Evolutionary conservation across 2,888 invertebrate genomes (phyloP).

Genomic region (Melanophora roralis): DNA sequence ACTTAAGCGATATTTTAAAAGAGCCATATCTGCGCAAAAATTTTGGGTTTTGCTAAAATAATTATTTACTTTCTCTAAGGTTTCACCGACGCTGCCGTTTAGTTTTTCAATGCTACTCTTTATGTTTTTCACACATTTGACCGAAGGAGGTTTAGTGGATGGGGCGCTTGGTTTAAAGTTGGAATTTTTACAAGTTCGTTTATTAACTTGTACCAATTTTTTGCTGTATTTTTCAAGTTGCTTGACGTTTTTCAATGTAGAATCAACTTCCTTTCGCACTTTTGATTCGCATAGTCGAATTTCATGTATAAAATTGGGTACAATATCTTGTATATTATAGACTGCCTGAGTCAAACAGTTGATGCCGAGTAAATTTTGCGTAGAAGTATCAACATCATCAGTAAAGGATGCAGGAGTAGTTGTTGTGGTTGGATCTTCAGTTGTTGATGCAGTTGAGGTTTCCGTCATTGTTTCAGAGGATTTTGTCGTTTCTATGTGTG

Average conservation of each 20-base stretch:
- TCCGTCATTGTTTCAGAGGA: neutral
- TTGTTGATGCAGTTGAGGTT: neutral
- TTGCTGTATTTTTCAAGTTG: neutral
- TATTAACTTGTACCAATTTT: neutral
- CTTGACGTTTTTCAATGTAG: neutral
- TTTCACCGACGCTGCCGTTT: neutral
- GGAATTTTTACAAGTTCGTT: slow-evolving; percentile 7
- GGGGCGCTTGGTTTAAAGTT: neutral
- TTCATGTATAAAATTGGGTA: slow-evolving; percentile 9
- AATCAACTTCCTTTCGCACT: neutral
- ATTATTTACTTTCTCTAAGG: neutral
- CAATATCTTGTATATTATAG: neutral
- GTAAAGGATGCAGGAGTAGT: neutral
- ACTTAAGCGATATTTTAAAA: neutral
- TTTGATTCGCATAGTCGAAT: slow-evolving; percentile 18
- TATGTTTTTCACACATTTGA: neutral
- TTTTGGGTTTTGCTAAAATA: neutral
- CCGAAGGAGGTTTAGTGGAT: neutral
- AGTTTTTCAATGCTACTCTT: neutral
- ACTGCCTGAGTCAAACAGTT: slow-evolving; percentile 20
- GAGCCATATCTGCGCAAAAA: slow-evolving; percentile 7
- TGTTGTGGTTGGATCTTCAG: neutral
- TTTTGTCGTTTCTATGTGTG: neutral
- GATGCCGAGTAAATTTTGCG: slow-evolving; percentile 30
- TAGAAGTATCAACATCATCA: slow-evolving; percentile 17